Conservation (phyloP, 2,113 vertebrate genomes). For the Python bivittatus region DNA sequence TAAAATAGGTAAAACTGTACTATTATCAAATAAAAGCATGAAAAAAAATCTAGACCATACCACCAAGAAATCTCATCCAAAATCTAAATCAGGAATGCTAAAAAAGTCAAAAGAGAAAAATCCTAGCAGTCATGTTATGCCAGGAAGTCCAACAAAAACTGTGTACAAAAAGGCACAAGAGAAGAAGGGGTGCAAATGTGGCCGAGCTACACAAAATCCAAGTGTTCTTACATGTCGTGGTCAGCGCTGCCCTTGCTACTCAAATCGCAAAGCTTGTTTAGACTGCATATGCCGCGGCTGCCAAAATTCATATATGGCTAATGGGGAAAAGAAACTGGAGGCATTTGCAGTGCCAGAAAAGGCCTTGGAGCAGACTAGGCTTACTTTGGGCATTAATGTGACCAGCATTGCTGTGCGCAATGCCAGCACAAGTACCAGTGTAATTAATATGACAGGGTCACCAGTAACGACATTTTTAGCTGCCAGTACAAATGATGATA, state of each 20-base stretch:
- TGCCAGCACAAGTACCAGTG: conserved; percentile 85
- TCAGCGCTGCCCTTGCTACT: conserved; percentile 97
- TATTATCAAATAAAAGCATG: conserved; percentile 86
- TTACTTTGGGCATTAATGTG: conserved; percentile 98
- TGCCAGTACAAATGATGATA: conserved; percentile 89
- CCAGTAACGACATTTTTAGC: conserved; percentile 93
- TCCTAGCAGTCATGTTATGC: conserved; percentile 84
- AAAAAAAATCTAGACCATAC: conserved; percentile 89
- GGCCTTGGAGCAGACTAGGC: conserved; percentile 96
- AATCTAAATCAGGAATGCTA: conserved; percentile 88
- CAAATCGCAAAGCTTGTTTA: conserved; percentile 97
- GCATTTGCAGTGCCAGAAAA: conserved; percentile 98
- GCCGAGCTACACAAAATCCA: conserved; percentile 98
- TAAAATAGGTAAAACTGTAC: conserved; percentile 87
- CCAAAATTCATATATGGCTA: conserved; percentile 99
- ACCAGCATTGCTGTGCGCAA: conserved; percentile 96
- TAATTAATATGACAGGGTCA: conserved; percentile 90
- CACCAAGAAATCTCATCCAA: conserved; percentile 90
- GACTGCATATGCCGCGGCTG: conserved; percentile 99
- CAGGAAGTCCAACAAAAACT: conserved; percentile 87
- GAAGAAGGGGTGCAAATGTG: conserved; percentile 98
- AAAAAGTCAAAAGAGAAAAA: conserved; percentile 92
- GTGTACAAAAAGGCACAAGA: conserved; percentile 96
- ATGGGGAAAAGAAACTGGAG: conserved; percentile 98
- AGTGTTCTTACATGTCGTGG: conserved; percentile 98